Evolutionary conservation across 1,140 invertebrate species (phyloP).

Genomic region (Megalopta genalis): DNA sequence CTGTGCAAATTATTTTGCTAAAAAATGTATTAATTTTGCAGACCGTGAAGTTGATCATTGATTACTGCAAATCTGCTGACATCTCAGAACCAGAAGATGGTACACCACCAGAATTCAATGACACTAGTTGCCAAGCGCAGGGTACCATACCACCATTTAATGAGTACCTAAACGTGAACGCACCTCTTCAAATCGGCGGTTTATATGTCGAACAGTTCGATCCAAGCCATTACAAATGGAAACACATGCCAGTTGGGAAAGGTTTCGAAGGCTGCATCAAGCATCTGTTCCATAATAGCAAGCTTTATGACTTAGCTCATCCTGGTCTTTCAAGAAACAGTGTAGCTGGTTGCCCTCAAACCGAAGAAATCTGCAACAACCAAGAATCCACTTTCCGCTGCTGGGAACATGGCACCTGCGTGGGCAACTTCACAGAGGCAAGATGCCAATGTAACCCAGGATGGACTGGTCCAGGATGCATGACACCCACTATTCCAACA

Average conservation of each 20-base stretch:
- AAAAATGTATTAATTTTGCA: constrained; percentile 52
- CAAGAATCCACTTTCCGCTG: constrained; percentile 90
- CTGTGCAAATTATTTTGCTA: too few relatives aligned
- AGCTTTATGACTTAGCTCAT: constrained; percentile 95
- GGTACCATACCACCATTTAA: constrained; percentile 96
- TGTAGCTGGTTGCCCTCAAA: constrained; percentile 92
- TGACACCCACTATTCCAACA: constrained; percentile 90
- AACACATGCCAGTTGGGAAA: constrained; percentile 91
- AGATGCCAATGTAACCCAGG: constrained; percentile 95
- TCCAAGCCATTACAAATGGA: constrained; percentile 91
- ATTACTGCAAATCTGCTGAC: constrained; percentile 93
- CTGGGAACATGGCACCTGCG: constrained; percentile 95
- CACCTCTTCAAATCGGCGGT: constrained; percentile 96
- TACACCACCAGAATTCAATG: constrained; percentile 91
- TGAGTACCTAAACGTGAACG: constrained; percentile 97
- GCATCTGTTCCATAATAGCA: constrained; percentile 97
- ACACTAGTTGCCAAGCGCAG: constrained; percentile 91
- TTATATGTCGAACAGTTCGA: constrained; percentile 92
- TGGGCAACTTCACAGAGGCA: constrained; percentile 93
- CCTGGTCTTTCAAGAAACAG: constrained; percentile 92
- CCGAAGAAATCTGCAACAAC: constrained; percentile 92
- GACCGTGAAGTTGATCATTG: constrained; percentile 94
- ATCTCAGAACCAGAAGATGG: constrained; percentile 94
- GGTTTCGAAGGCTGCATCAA: constrained; percentile 97
- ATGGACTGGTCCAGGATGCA: constrained; percentile 93